Percentiles rank a stretch among this genome's conserved stretches.
These are phyloP conservation scores for Gonioctena quinquepunctata DNA, from an alignment of 1,140 invertebrate species.

Conservation along the genomic window DNA sequence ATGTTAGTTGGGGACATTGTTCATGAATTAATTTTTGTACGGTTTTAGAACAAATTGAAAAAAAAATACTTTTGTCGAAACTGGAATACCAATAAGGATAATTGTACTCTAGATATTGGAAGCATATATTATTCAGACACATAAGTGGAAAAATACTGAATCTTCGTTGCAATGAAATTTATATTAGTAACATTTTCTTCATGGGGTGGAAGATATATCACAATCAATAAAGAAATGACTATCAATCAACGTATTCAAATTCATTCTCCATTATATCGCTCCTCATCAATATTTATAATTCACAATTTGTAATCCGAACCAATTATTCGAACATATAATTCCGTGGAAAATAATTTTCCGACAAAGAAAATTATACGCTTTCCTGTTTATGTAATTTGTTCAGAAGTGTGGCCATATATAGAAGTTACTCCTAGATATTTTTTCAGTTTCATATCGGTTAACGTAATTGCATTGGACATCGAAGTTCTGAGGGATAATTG, in stretches of 20 bases:
- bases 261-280: background rate
- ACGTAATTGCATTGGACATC: background rate
- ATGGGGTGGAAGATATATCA: too few relatives aligned
- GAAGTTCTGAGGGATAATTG: background rate
- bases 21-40: too few relatives aligned
- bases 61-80: too few relatives aligned
- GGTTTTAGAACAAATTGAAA: too few relatives aligned
- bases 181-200: too few relatives aligned
- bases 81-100: too few relatives aligned
- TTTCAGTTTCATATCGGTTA: background rate
- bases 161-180: too few relatives aligned
- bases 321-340: background rate
- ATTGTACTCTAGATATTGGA: too few relatives aligned
- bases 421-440: background rate
- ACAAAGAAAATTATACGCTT: background rate
- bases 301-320: background rate
- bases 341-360: conserved; percentile 3
- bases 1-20: too few relatives aligned
- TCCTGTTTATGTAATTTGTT: conserved; percentile 9
- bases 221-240: too few relatives aligned
- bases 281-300: background rate
- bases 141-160: too few relatives aligned
- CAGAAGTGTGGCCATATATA: background rate
- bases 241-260: background rate
- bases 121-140: too few relatives aligned